These are phyloP conservation scores for Protomyctophum bolini DNA, from an alignment of 2,113 vertebrate genomes.

Conservation along the genomic window DNA sequence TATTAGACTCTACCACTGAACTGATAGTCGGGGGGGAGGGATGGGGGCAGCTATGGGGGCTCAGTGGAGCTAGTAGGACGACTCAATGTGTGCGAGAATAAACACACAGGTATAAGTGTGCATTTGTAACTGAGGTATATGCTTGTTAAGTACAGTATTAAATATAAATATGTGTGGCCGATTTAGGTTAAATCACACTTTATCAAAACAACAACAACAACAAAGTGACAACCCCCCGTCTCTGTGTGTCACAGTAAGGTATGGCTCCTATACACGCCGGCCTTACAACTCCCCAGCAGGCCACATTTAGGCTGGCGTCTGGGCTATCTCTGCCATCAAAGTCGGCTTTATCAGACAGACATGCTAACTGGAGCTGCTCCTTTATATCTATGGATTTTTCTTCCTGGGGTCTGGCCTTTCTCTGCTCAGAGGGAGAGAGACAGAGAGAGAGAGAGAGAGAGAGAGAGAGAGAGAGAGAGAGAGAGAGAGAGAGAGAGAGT, in stretches of 20 bases:
- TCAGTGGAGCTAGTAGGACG: background rate
- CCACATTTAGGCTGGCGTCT: slow-evolving; percentile 81
- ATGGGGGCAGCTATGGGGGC: slow-evolving; percentile 2
- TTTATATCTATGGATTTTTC: slow-evolving; percentile 78
- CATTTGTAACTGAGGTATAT: background rate
- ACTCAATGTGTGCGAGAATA: slow-evolving; percentile 2
- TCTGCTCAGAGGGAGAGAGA: slow-evolving; percentile 16
- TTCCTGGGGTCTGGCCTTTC: slow-evolving; percentile 63
- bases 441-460: slow-evolving; percentile 12
- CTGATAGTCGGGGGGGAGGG: slow-evolving; percentile 64
- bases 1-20: slow-evolving; percentile 79
- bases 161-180: background rate
- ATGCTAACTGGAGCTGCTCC: slow-evolving; percentile 75
- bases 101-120: background rate
- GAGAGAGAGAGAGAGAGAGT: slow-evolving; percentile 30
- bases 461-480: slow-evolving; percentile 12
- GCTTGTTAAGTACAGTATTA: too few relatives aligned
- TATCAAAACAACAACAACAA: slow-evolving; percentile 32
- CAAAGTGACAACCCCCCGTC: slow-evolving; percentile 21
- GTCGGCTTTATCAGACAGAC: slow-evolving; percentile 79
- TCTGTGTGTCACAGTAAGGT: slow-evolving; percentile 35
- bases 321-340: slow-evolving; percentile 82
- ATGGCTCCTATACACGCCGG: slow-evolving; percentile 66
- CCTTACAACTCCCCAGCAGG: slow-evolving; percentile 72
- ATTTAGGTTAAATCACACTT: slow-evolving; percentile 35